Percentiles rank a stretch among this genome's conserved stretches.
These are phyloP conservation scores for Troilus luridus DNA, from an alignment of 2,888 invertebrate genomes.

Conservation along the genomic window DNA sequence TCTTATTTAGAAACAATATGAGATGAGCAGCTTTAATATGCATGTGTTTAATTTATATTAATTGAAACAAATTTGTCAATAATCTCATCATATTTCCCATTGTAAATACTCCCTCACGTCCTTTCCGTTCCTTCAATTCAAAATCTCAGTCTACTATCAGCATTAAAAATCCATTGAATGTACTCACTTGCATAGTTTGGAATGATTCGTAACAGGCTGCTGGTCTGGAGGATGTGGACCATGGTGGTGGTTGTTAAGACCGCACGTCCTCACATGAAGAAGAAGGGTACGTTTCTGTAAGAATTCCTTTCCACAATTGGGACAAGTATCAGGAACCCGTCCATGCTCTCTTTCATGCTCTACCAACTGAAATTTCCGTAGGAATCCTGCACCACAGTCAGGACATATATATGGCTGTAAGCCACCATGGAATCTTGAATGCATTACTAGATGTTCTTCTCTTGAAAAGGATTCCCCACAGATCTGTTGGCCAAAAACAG, in stretches of 20 bases:
- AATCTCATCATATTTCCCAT: background rate
- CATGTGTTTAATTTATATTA: background rate
- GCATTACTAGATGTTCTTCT: conserved; percentile 83
- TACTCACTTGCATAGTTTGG: conserved; percentile 66
- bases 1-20: background rate
- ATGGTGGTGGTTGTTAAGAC: conserved; percentile 64
- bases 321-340: conserved; percentile 84
- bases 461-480: conserved; percentile 95
- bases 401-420: conserved; percentile 94
- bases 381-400: conserved; percentile 89
- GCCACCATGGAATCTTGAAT: conserved; percentile 87
- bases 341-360: conserved; percentile 88
- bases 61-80: background rate
- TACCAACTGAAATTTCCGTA: conserved; percentile 87
- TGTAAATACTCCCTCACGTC: no score
- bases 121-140: background rate
- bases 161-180: background rate
- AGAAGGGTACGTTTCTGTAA: conserved; percentile 86
- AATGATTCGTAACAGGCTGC: conserved; percentile 58
- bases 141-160: no score
- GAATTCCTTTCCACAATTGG: conserved; percentile 88
- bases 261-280: conserved; percentile 73
- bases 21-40: background rate
- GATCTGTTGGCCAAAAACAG: conserved; percentile 69
- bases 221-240: conserved; percentile 56